Conservation (phyloP, 2,888 invertebrate genomes). For the Alentia gelatinosa region DNA sequence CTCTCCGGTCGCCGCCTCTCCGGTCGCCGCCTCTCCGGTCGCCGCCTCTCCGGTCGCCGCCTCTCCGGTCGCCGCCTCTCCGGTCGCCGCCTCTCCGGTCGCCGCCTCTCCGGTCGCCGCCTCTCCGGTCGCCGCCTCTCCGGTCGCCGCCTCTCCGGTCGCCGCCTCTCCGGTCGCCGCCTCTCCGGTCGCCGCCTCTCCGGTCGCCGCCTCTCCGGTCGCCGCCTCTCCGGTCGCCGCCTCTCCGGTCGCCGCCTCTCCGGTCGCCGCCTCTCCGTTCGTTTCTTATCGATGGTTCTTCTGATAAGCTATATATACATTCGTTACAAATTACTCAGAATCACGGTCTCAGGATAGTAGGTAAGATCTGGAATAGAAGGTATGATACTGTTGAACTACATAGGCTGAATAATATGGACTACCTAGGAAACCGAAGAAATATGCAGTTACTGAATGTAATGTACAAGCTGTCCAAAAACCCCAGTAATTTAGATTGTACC, state of each 20-base stretch:
- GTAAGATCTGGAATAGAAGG: too few relatives aligned
- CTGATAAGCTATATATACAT: too few relatives aligned
- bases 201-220: neutral
- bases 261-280: neutral
- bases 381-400: too few relatives aligned
- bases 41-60: constrained; percentile 20
- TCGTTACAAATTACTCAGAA: too few relatives aligned
- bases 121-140: neutral
- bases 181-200: neutral
- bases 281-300: too few relatives aligned
- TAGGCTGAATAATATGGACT: too few relatives aligned
- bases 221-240: neutral
- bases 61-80: neutral
- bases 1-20: neutral
- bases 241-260: neutral
- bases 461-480: too few relatives aligned
- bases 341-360: too few relatives aligned
- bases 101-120: neutral
- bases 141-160: neutral
- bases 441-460: too few relatives aligned
- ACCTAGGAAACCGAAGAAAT: too few relatives aligned
- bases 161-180: neutral
- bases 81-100: neutral
- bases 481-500: too few relatives aligned
- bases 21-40: neutral